Percentiles rank a stretch among this genome's conserved stretches.
phyloP scores from a whole-genome alignment of 1,140 invertebrate genomes.

The Sweltsa coloradensis region DNA sequence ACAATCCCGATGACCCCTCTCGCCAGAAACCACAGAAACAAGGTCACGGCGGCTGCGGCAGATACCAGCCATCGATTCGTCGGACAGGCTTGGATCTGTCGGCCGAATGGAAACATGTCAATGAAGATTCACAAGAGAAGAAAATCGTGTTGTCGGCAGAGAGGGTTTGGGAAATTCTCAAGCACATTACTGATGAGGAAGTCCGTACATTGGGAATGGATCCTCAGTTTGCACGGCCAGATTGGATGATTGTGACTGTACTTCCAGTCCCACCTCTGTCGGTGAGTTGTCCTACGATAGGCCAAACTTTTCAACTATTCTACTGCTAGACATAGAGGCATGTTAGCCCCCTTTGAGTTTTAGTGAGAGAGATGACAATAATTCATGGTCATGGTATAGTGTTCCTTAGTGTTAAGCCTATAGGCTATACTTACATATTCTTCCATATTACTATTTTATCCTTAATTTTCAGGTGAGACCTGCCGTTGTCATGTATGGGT shows the following conservation, averaged over 20 bases:
- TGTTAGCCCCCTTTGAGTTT: too few relatives aligned
- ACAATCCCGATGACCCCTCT: constrained; percentile 33
- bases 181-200: constrained; percentile 95
- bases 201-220: constrained; percentile 93
- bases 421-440: too few relatives aligned
- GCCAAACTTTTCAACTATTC: too few relatives aligned
- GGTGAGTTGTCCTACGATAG: too few relatives aligned
- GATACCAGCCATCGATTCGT: constrained; percentile 89
- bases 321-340: too few relatives aligned
- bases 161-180: constrained; percentile 91
- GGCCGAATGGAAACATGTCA: constrained; percentile 96
- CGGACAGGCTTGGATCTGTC: constrained; percentile 81
- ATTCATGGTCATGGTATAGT: too few relatives aligned
- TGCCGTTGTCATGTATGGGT: constrained; percentile 98
- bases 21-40: constrained; percentile 47
- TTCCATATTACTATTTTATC: too few relatives aligned
- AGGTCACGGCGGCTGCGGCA: constrained; percentile 91
- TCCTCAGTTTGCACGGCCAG: constrained; percentile 87
- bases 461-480: too few relatives aligned
- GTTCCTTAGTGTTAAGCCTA: too few relatives aligned
- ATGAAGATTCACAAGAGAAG: constrained; percentile 95
- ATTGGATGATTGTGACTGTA: constrained; percentile 99
- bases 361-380: too few relatives aligned
- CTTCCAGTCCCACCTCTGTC: constrained; percentile 92
- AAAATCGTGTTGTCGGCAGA: constrained; percentile 90